Percentiles rank a stretch among this genome's conserved stretches.
Evolutionary conservation across 2,113 vertebrate genomes (phyloP).

Genomic region (Chitala chitala): DNA sequence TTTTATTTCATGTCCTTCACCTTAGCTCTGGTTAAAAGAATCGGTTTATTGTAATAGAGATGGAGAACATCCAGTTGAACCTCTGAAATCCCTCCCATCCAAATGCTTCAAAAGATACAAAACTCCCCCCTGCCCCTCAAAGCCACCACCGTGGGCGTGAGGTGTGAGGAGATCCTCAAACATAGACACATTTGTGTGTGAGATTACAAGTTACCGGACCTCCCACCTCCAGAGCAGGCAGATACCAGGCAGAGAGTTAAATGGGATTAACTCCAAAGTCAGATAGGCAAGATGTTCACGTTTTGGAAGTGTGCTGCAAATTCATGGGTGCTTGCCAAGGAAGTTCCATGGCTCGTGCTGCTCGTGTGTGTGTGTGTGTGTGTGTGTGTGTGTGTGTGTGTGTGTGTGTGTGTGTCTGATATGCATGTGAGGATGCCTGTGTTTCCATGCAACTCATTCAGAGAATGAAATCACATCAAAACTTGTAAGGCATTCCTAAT

Average conservation of each 20-base stretch:
- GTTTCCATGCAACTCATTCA: no score
- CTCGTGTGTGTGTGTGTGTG: neutral
- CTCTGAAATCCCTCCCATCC: no score
- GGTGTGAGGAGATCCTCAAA: neutral
- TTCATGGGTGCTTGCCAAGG: neutral
- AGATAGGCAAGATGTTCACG: no score
- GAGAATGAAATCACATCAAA: no score
- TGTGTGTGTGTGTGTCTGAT: neutral
- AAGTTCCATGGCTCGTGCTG: neutral
- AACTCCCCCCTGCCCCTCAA: neutral
- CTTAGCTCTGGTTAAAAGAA: no score
- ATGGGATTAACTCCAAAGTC: neutral
- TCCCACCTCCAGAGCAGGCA: no score
- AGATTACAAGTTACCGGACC: neutral
- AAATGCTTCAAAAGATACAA: no score
- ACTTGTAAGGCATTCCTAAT: no score
- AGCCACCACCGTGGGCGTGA: neutral
- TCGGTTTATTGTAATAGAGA: no score
- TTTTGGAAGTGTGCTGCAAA: neutral
- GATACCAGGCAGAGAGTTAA: neutral
- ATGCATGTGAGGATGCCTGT: neutral
- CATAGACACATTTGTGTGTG: neutral
- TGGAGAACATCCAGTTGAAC: no score
- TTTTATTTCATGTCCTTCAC: no score
- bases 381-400: neutral